Conservation (phyloP, 2,113 vertebrate genomes). For the Protobothrops mucrosquamatus region DNA sequence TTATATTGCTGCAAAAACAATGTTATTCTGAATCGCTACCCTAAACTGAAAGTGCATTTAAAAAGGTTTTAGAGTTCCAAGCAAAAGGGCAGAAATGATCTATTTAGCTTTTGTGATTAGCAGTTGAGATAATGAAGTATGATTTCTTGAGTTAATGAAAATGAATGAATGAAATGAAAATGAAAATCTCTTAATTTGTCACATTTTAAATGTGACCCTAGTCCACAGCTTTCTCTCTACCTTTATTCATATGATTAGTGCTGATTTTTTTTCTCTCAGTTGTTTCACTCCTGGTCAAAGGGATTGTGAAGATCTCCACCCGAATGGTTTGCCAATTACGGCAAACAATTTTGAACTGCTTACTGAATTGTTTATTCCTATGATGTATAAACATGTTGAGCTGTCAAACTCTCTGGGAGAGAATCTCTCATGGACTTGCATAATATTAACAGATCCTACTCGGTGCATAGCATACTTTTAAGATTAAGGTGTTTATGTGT, state of each 20-base stretch:
- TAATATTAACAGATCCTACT: not conserved
- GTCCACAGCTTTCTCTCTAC: not conserved
- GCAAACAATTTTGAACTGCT: not conserved
- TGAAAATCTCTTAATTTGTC: not conserved
- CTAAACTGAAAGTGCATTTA: conserved; percentile 24
- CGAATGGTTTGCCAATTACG: not conserved
- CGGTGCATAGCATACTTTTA: not conserved
- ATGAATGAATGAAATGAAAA: conserved; percentile 27
- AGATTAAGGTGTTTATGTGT: not conserved
- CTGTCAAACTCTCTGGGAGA: not conserved
- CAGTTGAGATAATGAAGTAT: conserved; percentile 5
- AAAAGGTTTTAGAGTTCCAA: conserved; percentile 27
- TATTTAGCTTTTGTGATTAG: conserved; percentile 37
- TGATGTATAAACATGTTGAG: not conserved
- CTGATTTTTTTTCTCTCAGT: too few species aligned
- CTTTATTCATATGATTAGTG: not conserved
- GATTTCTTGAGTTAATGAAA: conserved; percentile 20
- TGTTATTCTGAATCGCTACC: conserved; percentile 25
- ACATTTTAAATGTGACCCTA: conserved; percentile 18
- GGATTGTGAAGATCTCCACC: not conserved
- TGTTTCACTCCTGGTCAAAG: not conserved
- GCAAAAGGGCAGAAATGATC: not conserved
- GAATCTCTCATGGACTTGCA: too few species aligned
- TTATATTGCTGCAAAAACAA: conserved; percentile 39
- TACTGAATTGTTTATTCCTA: not conserved